A percentile compares a stretch with the other conserved stretches of the same genome.
Conservation (phyloP, 2,113 vertebrate species). For the Castor canadensis region DNA sequence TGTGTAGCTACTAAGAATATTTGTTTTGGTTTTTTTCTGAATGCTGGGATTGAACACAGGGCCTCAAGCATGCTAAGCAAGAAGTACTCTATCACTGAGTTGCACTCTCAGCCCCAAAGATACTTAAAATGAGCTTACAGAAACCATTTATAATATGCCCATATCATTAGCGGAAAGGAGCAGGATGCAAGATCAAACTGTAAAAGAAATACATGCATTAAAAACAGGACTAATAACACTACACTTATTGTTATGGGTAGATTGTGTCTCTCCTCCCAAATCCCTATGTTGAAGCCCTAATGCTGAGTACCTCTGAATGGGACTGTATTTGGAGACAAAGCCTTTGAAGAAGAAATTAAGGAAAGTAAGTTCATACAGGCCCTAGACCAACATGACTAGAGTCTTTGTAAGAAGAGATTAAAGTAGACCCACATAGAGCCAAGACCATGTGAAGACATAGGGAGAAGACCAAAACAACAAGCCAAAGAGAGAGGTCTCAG, state of each 20-base stretch:
- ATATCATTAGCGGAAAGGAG: background rate
- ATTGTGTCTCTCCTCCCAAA: background rate
- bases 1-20: background rate
- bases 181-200: conserved; percentile 3
- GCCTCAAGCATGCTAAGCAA: no score
- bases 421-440: background rate
- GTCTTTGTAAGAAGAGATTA: background rate
- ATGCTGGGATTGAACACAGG: background rate
- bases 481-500: background rate
- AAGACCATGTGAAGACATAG: background rate
- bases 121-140: background rate
- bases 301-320: background rate
- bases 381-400: background rate
- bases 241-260: background rate
- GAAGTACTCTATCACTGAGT: background rate
- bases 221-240: background rate
- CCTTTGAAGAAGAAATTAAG: background rate
- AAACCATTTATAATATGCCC: background rate
- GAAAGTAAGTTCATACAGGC: background rate
- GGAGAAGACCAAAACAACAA: background rate
- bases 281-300: background rate
- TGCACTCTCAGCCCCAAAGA: background rate
- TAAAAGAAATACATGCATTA: conserved; percentile 22
- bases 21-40: background rate
- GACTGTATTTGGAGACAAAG: background rate